Percentiles rank a stretch among this genome's conserved stretches.
These are phyloP conservation scores for Radopholus similis DNA, from an alignment of 1,140 invertebrate genomes.

Conservation along the genomic window DNA sequence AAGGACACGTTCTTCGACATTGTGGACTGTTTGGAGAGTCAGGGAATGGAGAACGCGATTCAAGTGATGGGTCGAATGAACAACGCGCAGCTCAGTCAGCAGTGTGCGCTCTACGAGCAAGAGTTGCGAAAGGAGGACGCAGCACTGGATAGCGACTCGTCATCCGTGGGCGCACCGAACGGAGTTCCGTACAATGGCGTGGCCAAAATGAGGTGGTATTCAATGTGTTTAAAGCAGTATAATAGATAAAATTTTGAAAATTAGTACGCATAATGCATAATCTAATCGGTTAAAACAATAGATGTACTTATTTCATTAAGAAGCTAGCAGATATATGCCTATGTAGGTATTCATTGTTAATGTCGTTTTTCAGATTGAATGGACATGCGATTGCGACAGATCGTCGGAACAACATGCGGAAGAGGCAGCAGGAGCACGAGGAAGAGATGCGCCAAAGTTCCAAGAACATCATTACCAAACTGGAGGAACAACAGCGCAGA, in stretches of 20 bases:
- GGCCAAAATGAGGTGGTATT: slow-evolving; percentile 43
- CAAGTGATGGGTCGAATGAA: slow-evolving; percentile 46
- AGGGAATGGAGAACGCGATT: slow-evolving; percentile 75
- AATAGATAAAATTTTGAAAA: too few species aligned
- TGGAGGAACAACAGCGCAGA: slow-evolving; percentile 29
- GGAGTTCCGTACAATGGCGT: slow-evolving; percentile 20
- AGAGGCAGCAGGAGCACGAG: slow-evolving; percentile 46
- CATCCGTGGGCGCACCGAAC: slow-evolving; percentile 9
- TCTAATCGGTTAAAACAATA: too few species aligned
- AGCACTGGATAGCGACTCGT: slow-evolving; percentile 49
- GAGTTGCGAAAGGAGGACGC: slow-evolving; percentile 56
- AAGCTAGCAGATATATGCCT: not conserved
- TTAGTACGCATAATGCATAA: too few species aligned
- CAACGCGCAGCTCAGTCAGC: slow-evolving; percentile 51
- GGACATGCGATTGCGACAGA: slow-evolving; percentile 31
- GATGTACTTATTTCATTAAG: too few species aligned
- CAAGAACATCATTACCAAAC: slow-evolving; percentile 33
- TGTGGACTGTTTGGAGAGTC: slow-evolving; percentile 88
- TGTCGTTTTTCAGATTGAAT: slow-evolving; percentile 11
- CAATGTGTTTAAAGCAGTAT: slow-evolving; percentile 1
- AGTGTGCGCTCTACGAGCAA: slow-evolving; percentile 53
- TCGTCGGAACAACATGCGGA: slow-evolving; percentile 48
- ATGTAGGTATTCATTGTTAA: not conserved
- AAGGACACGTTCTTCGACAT: slow-evolving; percentile 97
- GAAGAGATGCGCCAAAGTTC: slow-evolving; percentile 35